Conservation (phyloP, 2,113 vertebrate genomes). For the Sitta europaea region DNA sequence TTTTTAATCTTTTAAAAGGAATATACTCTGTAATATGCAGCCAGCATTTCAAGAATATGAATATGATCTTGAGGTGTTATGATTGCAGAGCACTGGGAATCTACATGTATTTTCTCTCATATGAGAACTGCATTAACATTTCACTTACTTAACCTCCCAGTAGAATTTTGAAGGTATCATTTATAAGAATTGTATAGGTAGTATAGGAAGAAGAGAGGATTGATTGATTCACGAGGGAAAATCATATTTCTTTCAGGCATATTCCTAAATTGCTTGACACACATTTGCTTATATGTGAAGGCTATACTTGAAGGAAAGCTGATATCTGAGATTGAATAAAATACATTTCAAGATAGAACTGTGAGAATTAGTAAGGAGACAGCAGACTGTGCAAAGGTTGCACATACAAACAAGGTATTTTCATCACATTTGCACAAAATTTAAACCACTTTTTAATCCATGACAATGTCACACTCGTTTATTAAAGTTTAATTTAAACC, state of each 20-base stretch:
- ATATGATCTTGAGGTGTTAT: not conserved
- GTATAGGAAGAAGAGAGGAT: not conserved
- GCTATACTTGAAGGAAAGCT: constrained; percentile 19
- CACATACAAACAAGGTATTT: not conserved
- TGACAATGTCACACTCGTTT: not conserved
- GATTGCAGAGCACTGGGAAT: constrained; percentile 20
- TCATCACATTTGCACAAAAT: not conserved
- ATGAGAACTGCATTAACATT: constrained; percentile 15
- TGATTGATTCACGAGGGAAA: constrained; percentile 55
- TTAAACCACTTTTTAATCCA: not conserved
- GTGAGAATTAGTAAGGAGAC: not conserved
- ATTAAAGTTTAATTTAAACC: not conserved
- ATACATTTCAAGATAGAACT: not conserved
- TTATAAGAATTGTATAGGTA: constrained; percentile 28
- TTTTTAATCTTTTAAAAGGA: not conserved
- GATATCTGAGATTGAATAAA: not conserved
- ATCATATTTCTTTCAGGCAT: constrained; percentile 31
- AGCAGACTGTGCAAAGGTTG: not conserved
- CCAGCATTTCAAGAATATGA: not conserved
- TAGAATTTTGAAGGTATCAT: constrained; percentile 13
- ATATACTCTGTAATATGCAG: not conserved
- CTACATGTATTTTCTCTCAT: constrained; percentile 23
- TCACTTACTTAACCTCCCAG: constrained; percentile 41
- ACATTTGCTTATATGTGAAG: constrained; percentile 44
- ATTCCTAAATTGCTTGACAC: constrained; percentile 45